These are phyloP conservation scores for Drosophila mayaguana DNA, from an alignment of 2,888 invertebrate genomes.

Conservation along the genomic window DNA sequence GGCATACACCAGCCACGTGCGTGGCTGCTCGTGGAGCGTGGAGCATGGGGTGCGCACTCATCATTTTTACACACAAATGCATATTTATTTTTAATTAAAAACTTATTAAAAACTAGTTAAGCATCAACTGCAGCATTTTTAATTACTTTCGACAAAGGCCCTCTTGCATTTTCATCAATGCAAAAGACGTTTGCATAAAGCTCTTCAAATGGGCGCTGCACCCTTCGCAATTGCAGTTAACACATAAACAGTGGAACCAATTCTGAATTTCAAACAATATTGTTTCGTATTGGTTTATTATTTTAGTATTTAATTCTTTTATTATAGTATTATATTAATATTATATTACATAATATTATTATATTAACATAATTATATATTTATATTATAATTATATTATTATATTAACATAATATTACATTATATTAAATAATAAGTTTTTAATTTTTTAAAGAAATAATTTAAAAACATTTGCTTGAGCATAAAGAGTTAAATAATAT, in stretches of 20 bases:
- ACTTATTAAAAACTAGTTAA: conserved; percentile 81
- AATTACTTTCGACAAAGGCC: conserved; percentile 75
- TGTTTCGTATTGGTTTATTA: neutral
- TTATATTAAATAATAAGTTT: too few relatives aligned
- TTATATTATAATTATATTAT: too few relatives aligned
- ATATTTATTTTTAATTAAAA: conserved; percentile 81
- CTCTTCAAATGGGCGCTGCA: conserved; percentile 53
- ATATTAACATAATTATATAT: too few relatives aligned
- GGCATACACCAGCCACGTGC: conserved; percentile 61
- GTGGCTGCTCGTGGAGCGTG: conserved; percentile 19
- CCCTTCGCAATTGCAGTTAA: conserved; percentile 19
- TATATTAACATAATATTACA: too few relatives aligned
- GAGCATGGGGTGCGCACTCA: conserved; percentile 42
- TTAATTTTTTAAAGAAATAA: neutral
- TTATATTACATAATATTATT: too few relatives aligned
- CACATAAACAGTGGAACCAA: conserved; percentile 41
- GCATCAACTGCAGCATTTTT: conserved; percentile 80
- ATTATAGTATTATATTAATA: too few relatives aligned
- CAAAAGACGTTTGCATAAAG: conserved; percentile 79
- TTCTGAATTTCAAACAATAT: neutral
- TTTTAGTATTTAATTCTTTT: too few relatives aligned
- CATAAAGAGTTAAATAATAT: neutral
- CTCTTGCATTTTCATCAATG: conserved; percentile 75
- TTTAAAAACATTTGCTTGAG: neutral
- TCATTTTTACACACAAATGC: conserved; percentile 79